Evolutionary conservation across 2,797 vertebrate species (phyloP), one percentile per base, ranked within the genome.

Genomic region (Thaleichthys pacificus): DNA sequence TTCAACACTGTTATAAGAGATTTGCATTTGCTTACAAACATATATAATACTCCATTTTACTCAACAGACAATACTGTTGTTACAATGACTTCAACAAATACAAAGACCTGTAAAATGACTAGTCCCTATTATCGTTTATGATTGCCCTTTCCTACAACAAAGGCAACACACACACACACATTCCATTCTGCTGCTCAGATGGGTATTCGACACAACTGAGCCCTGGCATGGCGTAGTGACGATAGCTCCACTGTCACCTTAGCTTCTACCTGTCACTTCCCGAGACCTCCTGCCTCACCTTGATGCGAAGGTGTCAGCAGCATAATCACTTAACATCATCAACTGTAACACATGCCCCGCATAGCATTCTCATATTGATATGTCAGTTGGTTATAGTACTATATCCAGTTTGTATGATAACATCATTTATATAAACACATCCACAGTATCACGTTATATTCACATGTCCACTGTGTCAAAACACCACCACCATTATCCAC

Each of bases 311-410:
- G 78, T 75, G 82, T 87, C 70, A 81, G 89, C 87, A 84, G 87
- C 83, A 88, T 86, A 86, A 76, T 89, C 80, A 89, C 86, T 81
- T 88, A 83, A 88, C 89, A 73, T 89, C 88, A 89, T 85, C 87
- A 89, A 42, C 83, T 80, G 84, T 89, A 85, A 87, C 85, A 89
- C 87, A 86, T 84, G 86, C 85, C 86, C 82, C 88, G 85, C 83
- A 87, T 84, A 89, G 84, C 88, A 89, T 85, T 90, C 84, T 81
- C 87, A 89, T 89, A 90, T 89, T 91, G 91, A 92, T 91, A 91
- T 90, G 89, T 91, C 77, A 90, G 83, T 88, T 54, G 49, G 51
- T 54, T 92, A 91, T 91, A 91, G 85, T 84, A 82, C 81, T 85
- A 91, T 92, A 91, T 78, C 89, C 69, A 87, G 85, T 82, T 80